phyloP scores from a whole-genome alignment of 2,888 invertebrate species.

The Dryomyza anilis region DNA sequence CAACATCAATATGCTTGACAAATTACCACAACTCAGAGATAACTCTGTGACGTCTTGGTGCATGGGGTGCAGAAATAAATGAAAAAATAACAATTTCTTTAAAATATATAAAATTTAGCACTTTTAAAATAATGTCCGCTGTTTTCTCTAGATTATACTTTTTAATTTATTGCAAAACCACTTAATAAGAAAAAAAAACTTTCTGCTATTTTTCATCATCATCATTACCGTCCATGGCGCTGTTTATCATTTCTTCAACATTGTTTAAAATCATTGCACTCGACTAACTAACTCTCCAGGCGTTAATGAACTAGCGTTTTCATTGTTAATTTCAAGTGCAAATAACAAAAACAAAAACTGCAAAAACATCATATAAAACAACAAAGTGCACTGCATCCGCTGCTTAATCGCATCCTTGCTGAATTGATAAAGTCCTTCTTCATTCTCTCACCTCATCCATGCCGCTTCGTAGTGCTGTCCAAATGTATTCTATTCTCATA shows the following conservation, averaged over 20 bases:
- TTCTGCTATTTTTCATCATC: no score
- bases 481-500: not conserved
- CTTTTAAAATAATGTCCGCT: no score
- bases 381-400: slow-evolving; percentile 3
- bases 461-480: no score
- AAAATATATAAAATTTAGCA: no score
- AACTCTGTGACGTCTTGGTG: not conserved
- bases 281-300: slow-evolving; percentile 20
- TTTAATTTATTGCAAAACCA: no score
- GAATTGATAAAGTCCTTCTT: slow-evolving; percentile 23
- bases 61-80: no score
- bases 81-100: no score
- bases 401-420: slow-evolving; percentile 5
- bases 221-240: no score
- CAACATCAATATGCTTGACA: slow-evolving; percentile 51
- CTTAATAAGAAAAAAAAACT: no score
- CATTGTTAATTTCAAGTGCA: slow-evolving; percentile 20
- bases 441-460: not conserved
- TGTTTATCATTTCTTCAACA: not conserved
- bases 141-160: no score
- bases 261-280: slow-evolving; percentile 10
- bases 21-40: slow-evolving; percentile 42
- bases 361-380: not conserved
- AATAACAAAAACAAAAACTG: not conserved
- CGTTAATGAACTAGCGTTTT: slow-evolving; percentile 22